Evolutionary conservation across 2,113 vertebrate genomes (phyloP), one percentile per base, ranked within the genome.

Genomic region (Chloropsis hardwickii): DNA sequence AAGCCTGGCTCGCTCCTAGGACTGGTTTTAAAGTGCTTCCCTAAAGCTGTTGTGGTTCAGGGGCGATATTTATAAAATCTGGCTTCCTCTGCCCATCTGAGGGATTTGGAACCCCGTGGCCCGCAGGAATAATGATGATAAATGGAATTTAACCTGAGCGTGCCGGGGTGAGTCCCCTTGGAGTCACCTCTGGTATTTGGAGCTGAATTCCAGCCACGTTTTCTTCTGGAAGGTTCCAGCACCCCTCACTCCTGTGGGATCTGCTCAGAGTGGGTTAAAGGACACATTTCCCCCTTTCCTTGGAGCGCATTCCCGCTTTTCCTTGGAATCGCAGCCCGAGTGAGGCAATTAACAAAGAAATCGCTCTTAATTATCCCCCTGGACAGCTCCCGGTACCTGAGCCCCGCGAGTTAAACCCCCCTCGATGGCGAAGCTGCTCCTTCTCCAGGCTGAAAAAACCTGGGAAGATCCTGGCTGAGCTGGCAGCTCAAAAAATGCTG

Each of bases 391-490:
- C 39, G 83, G 21, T 5, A 53, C 14, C 19, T 47, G 37, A 53
- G 53, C 1, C 12, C 25, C 2, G 4, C 0, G 0, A 42, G 35
- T 74, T 39, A 15, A 85, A 60, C 5, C 50, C 67, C 10, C 2
- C 0, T 48, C 24, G 4, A 7, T 17, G 31, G 29, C 4, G 4
- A 4, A 40, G 62, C 50, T 10, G 18, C 88, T 88, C 82, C 54
- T 14, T 62, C 61, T 14, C 44, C 25, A n/a, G 42, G 58, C 51
- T 50, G 70, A 45, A 28, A 66, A 10, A 35, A 66, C 1, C 50
- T 10, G 42, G 39, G 67, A 27, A 69, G 54, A 72, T 18, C 9
- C 47, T 12, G 83, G 85, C 65, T 66, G 54, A 60, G 35, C 2
- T 66, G 76, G 71, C 77, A 50, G 50, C 86, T 74, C 27, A 14